phyloP scores from a whole-genome alignment of 2,888 invertebrate species.

The Cryptosula pallasiana region DNA sequence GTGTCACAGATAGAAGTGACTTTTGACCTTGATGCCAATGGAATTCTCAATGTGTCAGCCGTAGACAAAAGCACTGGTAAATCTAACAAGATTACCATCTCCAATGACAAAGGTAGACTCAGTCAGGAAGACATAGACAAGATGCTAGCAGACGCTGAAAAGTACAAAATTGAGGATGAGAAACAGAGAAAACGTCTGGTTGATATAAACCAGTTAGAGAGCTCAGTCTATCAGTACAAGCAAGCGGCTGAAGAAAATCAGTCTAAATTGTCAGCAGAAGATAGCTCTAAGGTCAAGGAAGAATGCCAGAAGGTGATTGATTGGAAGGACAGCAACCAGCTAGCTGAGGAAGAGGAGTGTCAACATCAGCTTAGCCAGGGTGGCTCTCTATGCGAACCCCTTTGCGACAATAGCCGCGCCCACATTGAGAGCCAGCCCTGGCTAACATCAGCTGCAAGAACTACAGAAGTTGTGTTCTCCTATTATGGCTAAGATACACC shows the following conservation, averaged over 20 bases:
- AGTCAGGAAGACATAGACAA: slow-evolving; percentile 81
- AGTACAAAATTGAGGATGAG: slow-evolving; percentile 44
- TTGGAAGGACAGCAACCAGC: slow-evolving; percentile 75
- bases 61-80: slow-evolving; percentile 72
- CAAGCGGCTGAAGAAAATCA: slow-evolving; percentile 60
- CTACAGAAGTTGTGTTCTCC: slow-evolving; percentile 71
- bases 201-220: slow-evolving; percentile 41
- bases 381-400: no score
- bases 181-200: slow-evolving; percentile 39
- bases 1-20: slow-evolving; percentile 61
- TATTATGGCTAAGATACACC: slow-evolving; percentile 62
- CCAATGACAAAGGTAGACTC: slow-evolving; percentile 78
- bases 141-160: slow-evolving; percentile 54
- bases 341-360: slow-evolving; percentile 72
- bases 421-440: no score
- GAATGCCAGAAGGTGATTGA: slow-evolving; percentile 61
- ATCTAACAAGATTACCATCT: slow-evolving; percentile 75
- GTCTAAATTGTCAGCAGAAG: slow-evolving; percentile 60
- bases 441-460: slow-evolving; percentile 70
- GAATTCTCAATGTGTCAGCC: slow-evolving; percentile 61
- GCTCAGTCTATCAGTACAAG: slow-evolving; percentile 53
- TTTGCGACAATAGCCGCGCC: no score
- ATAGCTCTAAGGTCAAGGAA: slow-evolving; percentile 63
- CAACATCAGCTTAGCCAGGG: slow-evolving; percentile 71
- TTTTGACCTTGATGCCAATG: slow-evolving; percentile 81